Evolutionary conservation across 2,113 vertebrate species (phyloP).

Genomic region (Amazona guildingii): DNA sequence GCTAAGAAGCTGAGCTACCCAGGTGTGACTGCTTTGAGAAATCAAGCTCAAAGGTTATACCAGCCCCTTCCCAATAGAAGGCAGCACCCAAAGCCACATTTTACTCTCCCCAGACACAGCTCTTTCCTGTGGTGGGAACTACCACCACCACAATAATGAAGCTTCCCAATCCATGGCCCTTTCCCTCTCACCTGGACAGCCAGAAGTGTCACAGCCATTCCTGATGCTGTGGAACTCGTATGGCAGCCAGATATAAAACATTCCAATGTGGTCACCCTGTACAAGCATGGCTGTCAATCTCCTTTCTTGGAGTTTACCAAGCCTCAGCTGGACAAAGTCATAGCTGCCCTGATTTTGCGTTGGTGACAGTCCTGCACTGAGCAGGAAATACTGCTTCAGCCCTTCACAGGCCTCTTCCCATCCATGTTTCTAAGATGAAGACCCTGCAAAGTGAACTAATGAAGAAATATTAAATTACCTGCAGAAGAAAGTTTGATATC

Average conservation of each 20-base stretch:
- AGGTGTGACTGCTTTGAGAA: background rate
- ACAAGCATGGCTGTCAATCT: background rate
- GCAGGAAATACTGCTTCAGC: background rate
- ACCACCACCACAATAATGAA: background rate
- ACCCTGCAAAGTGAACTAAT: background rate
- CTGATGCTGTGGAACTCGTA: background rate
- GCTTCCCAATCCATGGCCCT: background rate
- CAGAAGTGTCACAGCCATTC: background rate
- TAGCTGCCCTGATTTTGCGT: background rate
- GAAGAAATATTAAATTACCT: constrained; percentile 75
- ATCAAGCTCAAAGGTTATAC: background rate
- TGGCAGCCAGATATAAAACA: background rate
- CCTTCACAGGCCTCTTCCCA: background rate
- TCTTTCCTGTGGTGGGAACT: background rate
- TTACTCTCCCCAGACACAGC: background rate
- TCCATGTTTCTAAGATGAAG: background rate
- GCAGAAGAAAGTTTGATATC: constrained; percentile 93
- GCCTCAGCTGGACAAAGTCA: background rate
- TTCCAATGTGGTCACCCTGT: background rate
- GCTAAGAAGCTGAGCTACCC: background rate
- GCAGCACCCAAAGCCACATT: background rate
- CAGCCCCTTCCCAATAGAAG: background rate
- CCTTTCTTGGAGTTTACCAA: background rate
- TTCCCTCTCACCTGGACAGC: background rate
- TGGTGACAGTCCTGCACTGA: background rate